These are phyloP conservation scores for Allolobophora icterica DNA, from an alignment of 2,888 invertebrate genomes.

Conservation along the genomic window DNA sequence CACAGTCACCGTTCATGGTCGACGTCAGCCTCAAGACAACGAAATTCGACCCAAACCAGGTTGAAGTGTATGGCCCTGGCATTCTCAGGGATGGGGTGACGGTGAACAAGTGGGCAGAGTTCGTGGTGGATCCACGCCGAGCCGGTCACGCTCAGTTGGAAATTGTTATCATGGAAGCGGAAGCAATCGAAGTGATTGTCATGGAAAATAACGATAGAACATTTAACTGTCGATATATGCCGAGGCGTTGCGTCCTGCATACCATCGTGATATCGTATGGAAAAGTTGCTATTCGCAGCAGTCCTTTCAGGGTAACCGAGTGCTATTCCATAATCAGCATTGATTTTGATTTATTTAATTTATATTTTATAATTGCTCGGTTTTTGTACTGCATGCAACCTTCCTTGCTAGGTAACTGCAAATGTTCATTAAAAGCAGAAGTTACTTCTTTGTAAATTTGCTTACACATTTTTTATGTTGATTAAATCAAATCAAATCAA, in stretches of 20 bases:
- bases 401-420: too few species aligned
- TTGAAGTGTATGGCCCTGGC: slow-evolving; percentile 58
- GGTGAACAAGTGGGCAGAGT: slow-evolving; percentile 74
- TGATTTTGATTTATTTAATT: too few species aligned
- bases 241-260: slow-evolving; percentile 76
- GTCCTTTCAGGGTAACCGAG: slow-evolving; percentile 75
- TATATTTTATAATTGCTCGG: too few species aligned
- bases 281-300: slow-evolving; percentile 80
- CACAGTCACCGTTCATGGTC: slow-evolving; percentile 84
- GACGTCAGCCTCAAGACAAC: slow-evolving; percentile 72
- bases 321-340: too few species aligned
- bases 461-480: too few species aligned
- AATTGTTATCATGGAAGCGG: slow-evolving; percentile 70
- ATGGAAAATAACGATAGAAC: slow-evolving; percentile 64
- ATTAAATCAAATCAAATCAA: too few species aligned
- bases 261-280: slow-evolving; percentile 80
- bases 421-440: too few species aligned
- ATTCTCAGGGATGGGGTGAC: slow-evolving; percentile 60
- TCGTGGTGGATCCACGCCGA: slow-evolving; percentile 78
- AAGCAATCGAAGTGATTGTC: slow-evolving; percentile 60
- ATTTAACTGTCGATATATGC: slow-evolving; percentile 68
- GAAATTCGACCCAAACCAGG: slow-evolving; percentile 44
- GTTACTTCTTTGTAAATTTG: too few species aligned
- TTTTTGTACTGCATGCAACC: too few species aligned
- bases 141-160: slow-evolving; percentile 74